Conservation (phyloP, 2,888 invertebrate species). For the Sympetrum striolatum region DNA sequence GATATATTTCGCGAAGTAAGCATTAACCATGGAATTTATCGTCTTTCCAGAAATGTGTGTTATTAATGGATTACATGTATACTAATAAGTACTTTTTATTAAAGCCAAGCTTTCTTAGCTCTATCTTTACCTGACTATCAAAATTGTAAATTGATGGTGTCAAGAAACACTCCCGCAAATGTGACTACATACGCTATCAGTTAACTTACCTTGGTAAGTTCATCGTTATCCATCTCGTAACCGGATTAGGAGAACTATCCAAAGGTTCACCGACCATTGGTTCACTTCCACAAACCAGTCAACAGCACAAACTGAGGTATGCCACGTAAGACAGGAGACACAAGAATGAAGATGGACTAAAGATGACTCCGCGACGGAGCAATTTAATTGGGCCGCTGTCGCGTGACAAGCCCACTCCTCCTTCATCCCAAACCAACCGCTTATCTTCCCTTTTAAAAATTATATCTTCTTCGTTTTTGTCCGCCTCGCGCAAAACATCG, state of each 20-base stretch:
- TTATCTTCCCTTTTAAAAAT: neutral
- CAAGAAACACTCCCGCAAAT: too few relatives aligned
- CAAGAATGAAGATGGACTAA: slow-evolving; percentile 21
- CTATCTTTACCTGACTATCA: too few relatives aligned
- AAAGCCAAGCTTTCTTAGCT: too few relatives aligned
- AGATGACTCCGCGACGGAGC: slow-evolving; percentile 19
- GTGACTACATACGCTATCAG: too few relatives aligned
- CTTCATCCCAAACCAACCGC: neutral
- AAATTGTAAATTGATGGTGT: too few relatives aligned
- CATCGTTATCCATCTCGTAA: slow-evolving; percentile 36
- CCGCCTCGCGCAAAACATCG: neutral
- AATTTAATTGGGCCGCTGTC: slow-evolving; percentile 27
- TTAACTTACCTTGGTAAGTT: slow-evolving; percentile 17
- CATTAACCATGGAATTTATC: too few relatives aligned
- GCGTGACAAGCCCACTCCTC: slow-evolving; percentile 12
- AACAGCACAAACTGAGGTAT: neutral
- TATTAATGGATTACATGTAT: too few relatives aligned
- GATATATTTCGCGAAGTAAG: too few relatives aligned
- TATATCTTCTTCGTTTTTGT: neutral
- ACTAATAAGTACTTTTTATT: too few relatives aligned
- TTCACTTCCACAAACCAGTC: neutral
- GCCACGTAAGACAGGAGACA: neutral
- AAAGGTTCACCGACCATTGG: neutral
- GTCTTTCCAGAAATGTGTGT: too few relatives aligned
- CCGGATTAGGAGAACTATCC: neutral